phyloP scores from a whole-genome alignment of 1,140 invertebrate species.

The Pachypsylla venusta region DNA sequence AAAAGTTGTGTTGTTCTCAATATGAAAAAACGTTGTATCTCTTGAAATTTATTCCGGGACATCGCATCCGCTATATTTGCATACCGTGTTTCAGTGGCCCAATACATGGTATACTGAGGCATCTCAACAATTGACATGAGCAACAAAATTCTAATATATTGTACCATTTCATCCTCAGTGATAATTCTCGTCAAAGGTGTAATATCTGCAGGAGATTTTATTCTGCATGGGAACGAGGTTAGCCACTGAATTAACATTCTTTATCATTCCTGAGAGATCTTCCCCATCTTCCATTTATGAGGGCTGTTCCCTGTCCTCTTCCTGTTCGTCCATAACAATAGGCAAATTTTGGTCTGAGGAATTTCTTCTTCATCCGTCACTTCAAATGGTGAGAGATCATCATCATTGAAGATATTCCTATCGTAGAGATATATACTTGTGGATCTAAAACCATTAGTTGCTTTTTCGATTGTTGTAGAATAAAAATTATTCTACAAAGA shows the following conservation, averaged over 20 bases:
- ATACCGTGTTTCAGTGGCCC: not conserved
- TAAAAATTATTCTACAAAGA: slow-evolving; percentile 22
- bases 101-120: not conserved
- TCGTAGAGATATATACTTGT: slow-evolving; percentile 22
- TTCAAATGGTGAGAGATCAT: slow-evolving; percentile 14
- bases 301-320: no score
- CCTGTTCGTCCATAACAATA: no score
- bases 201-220: no score
- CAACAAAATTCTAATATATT: not conserved
- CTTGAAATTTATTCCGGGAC: not conserved
- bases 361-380: not conserved
- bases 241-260: no score
- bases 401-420: slow-evolving; percentile 16
- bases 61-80: not conserved
- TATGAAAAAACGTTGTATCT: not conserved
- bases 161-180: not conserved
- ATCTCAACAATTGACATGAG: not conserved
- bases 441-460: slow-evolving; percentile 22
- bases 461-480: slow-evolving; percentile 22
- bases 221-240: no score
- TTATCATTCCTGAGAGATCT: no score
- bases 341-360: no score
- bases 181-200: no score
- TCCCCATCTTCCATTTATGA: no score
- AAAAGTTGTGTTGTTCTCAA: not conserved